These are phyloP conservation scores for Drosophila rhopaloa DNA, from an alignment of 1,140 invertebrate genomes.

Conservation along the genomic window DNA sequence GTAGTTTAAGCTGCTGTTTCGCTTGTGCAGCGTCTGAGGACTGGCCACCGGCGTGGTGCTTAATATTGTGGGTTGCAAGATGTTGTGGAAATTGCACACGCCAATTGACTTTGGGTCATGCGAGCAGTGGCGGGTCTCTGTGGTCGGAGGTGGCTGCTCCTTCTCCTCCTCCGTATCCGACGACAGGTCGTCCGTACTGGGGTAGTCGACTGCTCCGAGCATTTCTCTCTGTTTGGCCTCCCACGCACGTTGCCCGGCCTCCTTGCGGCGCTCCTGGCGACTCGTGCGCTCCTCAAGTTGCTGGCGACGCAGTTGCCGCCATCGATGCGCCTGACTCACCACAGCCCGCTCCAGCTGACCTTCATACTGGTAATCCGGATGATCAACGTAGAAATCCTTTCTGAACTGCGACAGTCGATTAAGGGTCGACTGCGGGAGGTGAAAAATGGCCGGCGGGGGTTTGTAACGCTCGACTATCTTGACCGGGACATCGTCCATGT, in stretches of 20 bases:
- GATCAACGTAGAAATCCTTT: conserved; percentile 86
- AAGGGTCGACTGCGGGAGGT: conserved; percentile 85
- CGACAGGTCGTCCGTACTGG: conserved; percentile 85
- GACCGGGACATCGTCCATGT: conserved; percentile 92
- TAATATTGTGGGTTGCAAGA: conserved; percentile 74
- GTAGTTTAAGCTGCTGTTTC: conserved; percentile 86
- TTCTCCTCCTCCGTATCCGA: conserved; percentile 49
- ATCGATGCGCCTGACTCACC: conserved; percentile 89
- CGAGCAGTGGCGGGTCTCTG: conserved; percentile 50
- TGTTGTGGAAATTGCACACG: conserved; percentile 84
- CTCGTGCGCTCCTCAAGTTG: conserved; percentile 86
- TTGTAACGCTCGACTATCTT: conserved; percentile 94
- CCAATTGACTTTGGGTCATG: conserved; percentile 84
- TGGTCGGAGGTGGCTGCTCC: conserved; percentile 7
- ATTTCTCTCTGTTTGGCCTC: conserved; percentile 86
- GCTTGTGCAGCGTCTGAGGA: conserved; percentile 51
- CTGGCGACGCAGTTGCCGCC: conserved; percentile 87
- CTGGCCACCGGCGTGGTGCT: conserved; percentile 38
- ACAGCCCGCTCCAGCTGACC: conserved; percentile 90
- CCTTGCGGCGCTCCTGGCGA: conserved; percentile 86
- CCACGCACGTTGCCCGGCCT: conserved; percentile 86
- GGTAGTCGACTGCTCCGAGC: conserved; percentile 86
- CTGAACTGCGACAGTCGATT: conserved; percentile 88
- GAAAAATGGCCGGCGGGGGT: conserved; percentile 86
- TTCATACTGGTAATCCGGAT: conserved; percentile 87